Base-by-base conservation (phyloP, 2,113 vertebrate species). In the Sylvicapra grimmia region DNA sequence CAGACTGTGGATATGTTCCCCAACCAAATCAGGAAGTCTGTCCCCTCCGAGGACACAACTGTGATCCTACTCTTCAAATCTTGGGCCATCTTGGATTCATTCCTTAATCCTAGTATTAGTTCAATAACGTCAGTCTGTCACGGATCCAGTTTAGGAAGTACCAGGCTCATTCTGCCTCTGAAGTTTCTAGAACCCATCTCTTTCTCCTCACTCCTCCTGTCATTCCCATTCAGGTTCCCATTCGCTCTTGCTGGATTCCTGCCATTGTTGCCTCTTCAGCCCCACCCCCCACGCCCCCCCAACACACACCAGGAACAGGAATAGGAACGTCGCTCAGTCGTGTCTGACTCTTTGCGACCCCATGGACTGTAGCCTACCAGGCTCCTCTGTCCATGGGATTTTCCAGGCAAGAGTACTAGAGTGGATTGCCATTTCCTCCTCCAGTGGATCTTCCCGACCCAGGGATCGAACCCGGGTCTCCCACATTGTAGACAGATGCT, bases 201-300 rank as follows among this genome's bases (percentile, higher is more conserved):
- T 94, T 92, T 65, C 25, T 68, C 47, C 65, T 92, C 33, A 44
- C 36, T 54, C 13, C 18, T 19, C 36, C 15, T 49, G 5, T 54
- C 44, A 75, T 72, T 90, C 49, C 36, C 72, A 6, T 56, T 65
- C 54, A 54, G 56, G 19, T 54, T 77, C 53, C 59, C 29, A 15
- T 94, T 29, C 19, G 33, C 44, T 83, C 58, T 87, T 29, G 33
- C 44, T 80, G 7, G 16, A 49, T 51, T 47, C 56, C 9, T 61
- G 18, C 49, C 82, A 11, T 8, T 25, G 33, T 47, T 75, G 75
- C 27, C 25, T 87, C 58, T 87, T 49, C 29, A 56, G 7, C 3
- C 13, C 2, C 2, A 12, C 12, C 47, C 11, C 12, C 36, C 36
- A 12, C 0, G 1, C 33, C 65, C 33, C 63, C 33, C 9, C 4